Percentiles rank a stretch among this genome's conserved stretches.
These are phyloP conservation scores for Agonum fuliginosum DNA, from an alignment of 2,888 invertebrate genomes.

Conservation along the genomic window DNA sequence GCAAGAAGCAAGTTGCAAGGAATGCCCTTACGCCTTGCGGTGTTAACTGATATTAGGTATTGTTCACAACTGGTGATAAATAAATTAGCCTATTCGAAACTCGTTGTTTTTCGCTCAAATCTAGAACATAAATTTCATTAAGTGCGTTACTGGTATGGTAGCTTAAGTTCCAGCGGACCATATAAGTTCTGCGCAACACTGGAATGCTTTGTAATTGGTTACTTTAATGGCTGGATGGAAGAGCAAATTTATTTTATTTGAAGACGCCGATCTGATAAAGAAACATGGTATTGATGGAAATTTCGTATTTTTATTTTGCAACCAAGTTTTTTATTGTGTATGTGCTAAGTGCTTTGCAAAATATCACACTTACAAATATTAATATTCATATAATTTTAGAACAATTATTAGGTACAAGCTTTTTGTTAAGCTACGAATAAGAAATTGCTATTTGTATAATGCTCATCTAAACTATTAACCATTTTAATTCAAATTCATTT, in stretches of 20 bases:
- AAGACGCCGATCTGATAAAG: slow-evolving; percentile 71
- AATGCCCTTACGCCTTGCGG: slow-evolving; percentile 67
- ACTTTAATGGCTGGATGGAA: slow-evolving; percentile 21
- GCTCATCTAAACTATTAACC: too few species aligned
- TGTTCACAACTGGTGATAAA: slow-evolving; percentile 70
- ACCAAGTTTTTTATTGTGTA: slow-evolving; percentile 61
- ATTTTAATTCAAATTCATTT: too few species aligned
- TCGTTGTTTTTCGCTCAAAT: slow-evolving; percentile 69
- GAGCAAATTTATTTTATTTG: slow-evolving; percentile 71
- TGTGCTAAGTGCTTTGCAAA: slow-evolving; percentile 10
- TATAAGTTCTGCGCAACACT: slow-evolving; percentile 59
- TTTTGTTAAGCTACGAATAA: too few species aligned
- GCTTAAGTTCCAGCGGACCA: slow-evolving; percentile 67
- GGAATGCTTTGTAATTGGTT: slow-evolving; percentile 45
- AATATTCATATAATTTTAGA: too few species aligned
- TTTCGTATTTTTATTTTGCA: slow-evolving; percentile 70
- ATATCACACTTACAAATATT: neutral
- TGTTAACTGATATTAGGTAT: slow-evolving; percentile 71
- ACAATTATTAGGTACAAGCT: too few species aligned
- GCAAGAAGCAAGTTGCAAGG: too few species aligned
- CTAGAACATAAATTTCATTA: slow-evolving; percentile 71
- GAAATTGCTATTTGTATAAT: too few species aligned
- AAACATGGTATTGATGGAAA: slow-evolving; percentile 71
- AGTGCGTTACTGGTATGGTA: slow-evolving; percentile 72
- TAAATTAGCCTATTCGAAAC: slow-evolving; percentile 70